Evolutionary conservation across 2,113 vertebrate species (phyloP).

Genomic region (Tetrao urogallus): DNA sequence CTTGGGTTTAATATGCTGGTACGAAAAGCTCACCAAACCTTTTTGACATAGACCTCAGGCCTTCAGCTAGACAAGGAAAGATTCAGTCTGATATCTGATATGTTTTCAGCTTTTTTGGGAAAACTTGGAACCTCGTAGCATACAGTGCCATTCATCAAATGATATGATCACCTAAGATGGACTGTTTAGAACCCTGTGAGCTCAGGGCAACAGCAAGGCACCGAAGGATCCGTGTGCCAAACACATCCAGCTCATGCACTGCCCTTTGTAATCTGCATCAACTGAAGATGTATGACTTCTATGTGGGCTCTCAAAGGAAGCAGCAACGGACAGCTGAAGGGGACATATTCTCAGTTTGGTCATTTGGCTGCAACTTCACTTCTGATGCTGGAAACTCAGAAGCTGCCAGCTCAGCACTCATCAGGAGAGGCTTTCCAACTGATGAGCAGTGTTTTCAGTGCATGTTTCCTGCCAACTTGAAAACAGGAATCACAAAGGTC

Average conservation of each 20-base stretch:
- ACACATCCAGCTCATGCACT: not conserved
- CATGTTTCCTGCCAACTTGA: not conserved
- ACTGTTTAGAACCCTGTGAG: not conserved
- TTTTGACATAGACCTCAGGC: not conserved
- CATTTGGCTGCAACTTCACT: not conserved
- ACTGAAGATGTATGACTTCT: not conserved
- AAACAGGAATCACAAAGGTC: conserved; percentile 12
- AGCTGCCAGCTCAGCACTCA: not conserved
- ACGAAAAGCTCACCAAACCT: conserved; percentile 27
- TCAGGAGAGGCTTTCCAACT: not conserved
- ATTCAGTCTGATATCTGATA: not conserved
- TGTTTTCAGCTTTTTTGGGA: not conserved
- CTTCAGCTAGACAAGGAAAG: not conserved
- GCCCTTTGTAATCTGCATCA: not conserved
- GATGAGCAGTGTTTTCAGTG: not conserved
- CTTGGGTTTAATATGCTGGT: not conserved
- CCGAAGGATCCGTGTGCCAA: not conserved
- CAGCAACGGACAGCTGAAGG: not conserved
- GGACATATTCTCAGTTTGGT: not conserved
- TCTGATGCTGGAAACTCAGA: not conserved
- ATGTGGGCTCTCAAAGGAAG: not conserved
- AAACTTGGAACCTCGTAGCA: not conserved
- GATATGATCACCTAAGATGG: not conserved
- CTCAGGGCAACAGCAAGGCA: not conserved
- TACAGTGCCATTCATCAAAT: not conserved